A percentile compares a stretch with the other conserved stretches of the same genome.
phyloP scores from a whole-genome alignment of 1,140 invertebrate genomes.

The Hylaeus anthracinus region DNA sequence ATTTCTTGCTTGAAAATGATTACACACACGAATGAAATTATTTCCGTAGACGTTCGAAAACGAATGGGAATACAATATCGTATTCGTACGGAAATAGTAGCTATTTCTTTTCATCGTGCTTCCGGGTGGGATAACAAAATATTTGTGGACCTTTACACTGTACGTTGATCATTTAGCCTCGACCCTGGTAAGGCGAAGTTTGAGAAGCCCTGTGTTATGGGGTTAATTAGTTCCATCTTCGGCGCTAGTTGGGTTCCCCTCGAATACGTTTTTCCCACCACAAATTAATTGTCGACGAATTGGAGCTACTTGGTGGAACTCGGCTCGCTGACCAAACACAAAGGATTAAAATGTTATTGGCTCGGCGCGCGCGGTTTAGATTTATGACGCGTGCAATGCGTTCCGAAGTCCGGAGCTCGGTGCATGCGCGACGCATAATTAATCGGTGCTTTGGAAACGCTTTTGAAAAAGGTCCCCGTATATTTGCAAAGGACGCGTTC shows the following conservation, averaged over 20 bases:
- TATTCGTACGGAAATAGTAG: too few species aligned
- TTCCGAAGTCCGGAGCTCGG: neutral
- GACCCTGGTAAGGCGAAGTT: too few species aligned
- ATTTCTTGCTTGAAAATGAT: too few species aligned
- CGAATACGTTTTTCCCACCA: neutral
- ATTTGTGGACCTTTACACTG: too few species aligned
- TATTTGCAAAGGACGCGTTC: too few species aligned
- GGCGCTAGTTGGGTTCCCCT: neutral
- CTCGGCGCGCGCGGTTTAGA: neutral
- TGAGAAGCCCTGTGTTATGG: too few species aligned
- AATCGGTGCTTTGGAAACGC: neutral
- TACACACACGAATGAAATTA: too few species aligned
- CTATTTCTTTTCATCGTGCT: too few species aligned
- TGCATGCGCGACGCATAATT: neutral
- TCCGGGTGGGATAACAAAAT: too few species aligned
- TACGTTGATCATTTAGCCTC: too few species aligned
- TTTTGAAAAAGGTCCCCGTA: neutral
- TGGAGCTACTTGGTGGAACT: neutral
- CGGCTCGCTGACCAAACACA: neutral
- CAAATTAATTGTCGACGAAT: slow-evolving; percentile 6
- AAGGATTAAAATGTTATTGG: slow-evolving; percentile 29
- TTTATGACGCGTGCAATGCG: slow-evolving; percentile 12
- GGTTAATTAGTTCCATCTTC: slow-evolving; percentile 1
- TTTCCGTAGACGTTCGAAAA: too few species aligned
- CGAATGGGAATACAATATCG: too few species aligned